Evolutionary conservation across 2,888 invertebrate species (phyloP), one percentile per base, ranked within the genome.

Genomic region (Drosophila meridionalis): DNA sequence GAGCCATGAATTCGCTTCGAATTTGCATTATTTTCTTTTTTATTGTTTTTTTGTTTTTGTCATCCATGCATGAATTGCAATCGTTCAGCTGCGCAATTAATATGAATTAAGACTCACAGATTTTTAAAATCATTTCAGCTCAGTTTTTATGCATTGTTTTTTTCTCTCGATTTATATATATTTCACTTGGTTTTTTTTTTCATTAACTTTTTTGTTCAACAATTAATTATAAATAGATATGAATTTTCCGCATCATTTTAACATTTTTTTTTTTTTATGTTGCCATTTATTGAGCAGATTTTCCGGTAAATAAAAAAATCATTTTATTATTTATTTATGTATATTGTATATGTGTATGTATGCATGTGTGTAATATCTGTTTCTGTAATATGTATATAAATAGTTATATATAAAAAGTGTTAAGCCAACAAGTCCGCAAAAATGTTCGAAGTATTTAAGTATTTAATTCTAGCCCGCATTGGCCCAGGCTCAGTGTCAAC

Each of bases 11-110:
- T 34, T 38, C 38, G 11, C 28, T 14, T 14, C 26, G 38, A 26
- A 40, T 63, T 26, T 69, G 63, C 48, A 38, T 40, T 45, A 30
- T 38, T 50, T 45, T 63, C 6, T 38, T n/a, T 59, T 59, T 70
- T 53, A 57, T 68, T 68, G 5, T 26, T 20, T 45, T 42, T 58
- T 45, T 48, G 28, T 48, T 42, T 56, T 45, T 45, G 26, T 63
- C 4, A 36, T 59, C 34, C 28, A 82, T 71, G 81, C 71, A 68
- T 67, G 76, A 72, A 76, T 71, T 84, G 78, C 87, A 84, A 77
- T 84, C 82, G 78, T 74, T 89, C 76, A 80, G 72, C 69, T 84
- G 85, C 73, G 86, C 83, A 90, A 87, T 90, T 90, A 86, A 88
- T 82, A 78, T 75, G 76, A 76, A 88, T 88, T 79, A 83, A 81